Base-by-base conservation (phyloP, 2,797 vertebrate genomes). In the Hoplostethus atlanticus region DNA sequence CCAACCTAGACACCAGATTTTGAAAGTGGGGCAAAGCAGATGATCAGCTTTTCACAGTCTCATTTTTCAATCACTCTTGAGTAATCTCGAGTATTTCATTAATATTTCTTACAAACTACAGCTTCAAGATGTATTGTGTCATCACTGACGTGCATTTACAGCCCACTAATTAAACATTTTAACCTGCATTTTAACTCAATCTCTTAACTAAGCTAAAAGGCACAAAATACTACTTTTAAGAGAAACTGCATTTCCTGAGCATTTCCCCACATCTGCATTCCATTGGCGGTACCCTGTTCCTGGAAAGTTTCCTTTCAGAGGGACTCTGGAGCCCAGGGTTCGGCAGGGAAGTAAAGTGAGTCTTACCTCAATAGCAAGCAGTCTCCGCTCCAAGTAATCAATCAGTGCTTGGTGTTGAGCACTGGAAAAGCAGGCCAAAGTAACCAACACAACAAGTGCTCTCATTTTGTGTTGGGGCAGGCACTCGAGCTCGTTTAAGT, bases 281-380 rank as follows among this genome's bases (percentile, higher is more conserved):
- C 86, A 92, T 88, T 83, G 83, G 80, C 64, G 72, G 65, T 86
- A 63, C 71, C 84, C 64, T 73, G 62, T 90, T 73, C 81, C 85
- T 75, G 67, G 73, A 90, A 71, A 91, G 76, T 87, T 90, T 89
- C 81, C 82, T 82, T 40, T 84, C 70, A 74, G 71, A 70, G 70
- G 79, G 62, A 80, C 77, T 83, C 80, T 83, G 91, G 89, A 81
- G 83, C 71, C 3, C 81, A 81, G 84, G 87, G 89, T 79, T 82
- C 84, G 55, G 31, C 83, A 84, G 86, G 90, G 61, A 89, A 80
- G 67, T 76, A 44, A 80, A 82, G 31, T 17, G 60, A 65, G 47
- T 77, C 96, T 95, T 95, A 99, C 98, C 98, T 99, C 98, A 61
- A 99, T 96, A 54, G 95, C 94, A 21, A 94, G 94, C 71, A 99